Percentiles rank a stretch among this genome's conserved stretches.
phyloP scores from a whole-genome alignment of 2,113 vertebrate genomes.

The Falco punctatus region DNA sequence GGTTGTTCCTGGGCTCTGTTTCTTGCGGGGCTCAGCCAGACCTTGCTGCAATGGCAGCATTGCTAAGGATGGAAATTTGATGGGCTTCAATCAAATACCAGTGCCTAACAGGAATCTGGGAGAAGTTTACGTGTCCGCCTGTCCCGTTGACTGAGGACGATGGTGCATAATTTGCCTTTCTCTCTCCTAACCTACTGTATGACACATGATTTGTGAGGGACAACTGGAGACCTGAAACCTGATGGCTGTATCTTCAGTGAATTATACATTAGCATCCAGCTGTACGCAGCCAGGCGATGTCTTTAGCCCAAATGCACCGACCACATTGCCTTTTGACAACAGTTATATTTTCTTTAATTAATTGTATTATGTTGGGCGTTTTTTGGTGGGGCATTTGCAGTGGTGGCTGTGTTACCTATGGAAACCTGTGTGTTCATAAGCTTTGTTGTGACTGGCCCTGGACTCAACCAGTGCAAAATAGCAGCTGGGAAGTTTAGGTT shows the following conservation, averaged over 20 bases:
- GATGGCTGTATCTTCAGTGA: neutral
- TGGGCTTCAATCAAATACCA: neutral
- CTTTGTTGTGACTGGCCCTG: neutral
- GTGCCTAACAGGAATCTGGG: neutral
- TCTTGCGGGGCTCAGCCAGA: neutral
- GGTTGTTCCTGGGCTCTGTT: neutral
- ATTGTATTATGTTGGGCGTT: neutral
- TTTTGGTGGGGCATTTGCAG: neutral
- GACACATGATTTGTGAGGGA: neutral
- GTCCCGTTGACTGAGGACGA: neutral
- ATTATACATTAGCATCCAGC: neutral
- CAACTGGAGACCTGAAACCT: neutral
- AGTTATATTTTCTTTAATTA: neutral
- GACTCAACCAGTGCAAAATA: neutral
- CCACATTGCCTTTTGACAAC: neutral
- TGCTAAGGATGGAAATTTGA: neutral
- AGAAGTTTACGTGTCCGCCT: rapidly evolving
- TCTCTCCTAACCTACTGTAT: neutral
- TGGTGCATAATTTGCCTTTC: neutral
- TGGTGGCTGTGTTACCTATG: neutral
- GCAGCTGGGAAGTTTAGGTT: neutral
- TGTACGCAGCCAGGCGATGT: neutral
- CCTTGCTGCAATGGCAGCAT: neutral
- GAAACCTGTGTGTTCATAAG: neutral
- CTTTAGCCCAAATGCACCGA: neutral